Evolutionary conservation across 2,797 vertebrate species (phyloP).

Genomic region (Syngnathus acus): DNA sequence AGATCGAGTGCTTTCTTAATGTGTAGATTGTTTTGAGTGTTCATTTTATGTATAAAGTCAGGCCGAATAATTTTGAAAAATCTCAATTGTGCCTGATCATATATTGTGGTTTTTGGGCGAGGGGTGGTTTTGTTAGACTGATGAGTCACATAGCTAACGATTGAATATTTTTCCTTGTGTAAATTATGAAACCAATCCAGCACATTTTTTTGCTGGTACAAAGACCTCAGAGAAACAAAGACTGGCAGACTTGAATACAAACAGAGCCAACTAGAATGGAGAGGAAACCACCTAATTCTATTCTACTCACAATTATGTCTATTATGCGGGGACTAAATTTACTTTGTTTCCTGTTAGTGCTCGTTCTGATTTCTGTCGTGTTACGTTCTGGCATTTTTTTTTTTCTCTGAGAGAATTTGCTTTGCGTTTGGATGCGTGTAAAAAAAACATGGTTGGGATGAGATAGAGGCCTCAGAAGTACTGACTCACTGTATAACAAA

Average conservation of each 20-base stretch:
- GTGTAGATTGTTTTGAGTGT: neutral
- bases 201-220: neutral
- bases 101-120: neutral
- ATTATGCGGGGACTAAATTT: neutral
- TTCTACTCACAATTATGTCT: neutral
- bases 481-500: neutral
- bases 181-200: neutral
- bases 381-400: constrained; percentile 16
- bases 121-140: neutral
- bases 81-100: neutral
- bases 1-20: neutral
- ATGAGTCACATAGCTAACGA: constrained; percentile 1
- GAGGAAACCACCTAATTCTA: constrained; percentile 5
- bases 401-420: neutral
- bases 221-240: neutral
- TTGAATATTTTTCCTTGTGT: constrained; percentile 1
- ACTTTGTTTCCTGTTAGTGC: constrained; percentile 1
- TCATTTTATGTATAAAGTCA: neutral
- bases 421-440: neutral
- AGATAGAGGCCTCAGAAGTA: too few species aligned
- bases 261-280: constrained; percentile 1
- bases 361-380: constrained; percentile 14
- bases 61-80: too few species aligned
- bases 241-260: neutral
- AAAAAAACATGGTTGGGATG: neutral